Conservation (phyloP, 2,888 invertebrate species). For the Lobophora halterata region DNA sequence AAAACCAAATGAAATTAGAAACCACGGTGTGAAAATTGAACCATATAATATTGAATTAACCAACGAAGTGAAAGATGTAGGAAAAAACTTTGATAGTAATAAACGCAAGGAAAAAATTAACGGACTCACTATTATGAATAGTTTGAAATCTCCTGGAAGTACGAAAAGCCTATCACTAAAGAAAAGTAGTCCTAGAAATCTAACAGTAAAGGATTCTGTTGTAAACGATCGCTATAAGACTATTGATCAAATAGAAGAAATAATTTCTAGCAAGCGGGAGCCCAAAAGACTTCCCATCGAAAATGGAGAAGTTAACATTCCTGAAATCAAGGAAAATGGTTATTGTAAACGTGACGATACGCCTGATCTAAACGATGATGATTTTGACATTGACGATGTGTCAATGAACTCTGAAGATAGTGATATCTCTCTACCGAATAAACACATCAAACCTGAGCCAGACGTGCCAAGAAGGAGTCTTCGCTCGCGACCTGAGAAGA, state of each 20-base stretch:
- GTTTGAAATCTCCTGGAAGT: conserved; percentile 6
- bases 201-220: not conserved
- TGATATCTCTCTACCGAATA: conserved; percentile 25
- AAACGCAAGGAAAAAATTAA: conserved; percentile 21
- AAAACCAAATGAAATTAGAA: not conserved
- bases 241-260: conserved; percentile 22
- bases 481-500: conserved; percentile 30
- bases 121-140: conserved; percentile 1
- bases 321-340: conserved; percentile 19
- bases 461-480: conserved; percentile 38
- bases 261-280: conserved; percentile 11
- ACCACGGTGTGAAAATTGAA: not conserved
- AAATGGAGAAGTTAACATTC: conserved; percentile 19
- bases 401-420: conserved; percentile 46
- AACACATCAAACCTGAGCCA: conserved; percentile 17
- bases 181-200: conserved; percentile 5
- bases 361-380: conserved; percentile 28
- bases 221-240: conserved; percentile 15
- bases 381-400: conserved; percentile 35
- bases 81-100: conserved; percentile 7
- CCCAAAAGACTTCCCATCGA: conserved; percentile 18
- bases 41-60: conserved; percentile 7
- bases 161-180: conserved; percentile 13
- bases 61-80: not conserved
- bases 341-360: conserved; percentile 14